Base-by-base conservation (phyloP, 1,140 invertebrate species). In the Cyclargus thomasi region DNA sequence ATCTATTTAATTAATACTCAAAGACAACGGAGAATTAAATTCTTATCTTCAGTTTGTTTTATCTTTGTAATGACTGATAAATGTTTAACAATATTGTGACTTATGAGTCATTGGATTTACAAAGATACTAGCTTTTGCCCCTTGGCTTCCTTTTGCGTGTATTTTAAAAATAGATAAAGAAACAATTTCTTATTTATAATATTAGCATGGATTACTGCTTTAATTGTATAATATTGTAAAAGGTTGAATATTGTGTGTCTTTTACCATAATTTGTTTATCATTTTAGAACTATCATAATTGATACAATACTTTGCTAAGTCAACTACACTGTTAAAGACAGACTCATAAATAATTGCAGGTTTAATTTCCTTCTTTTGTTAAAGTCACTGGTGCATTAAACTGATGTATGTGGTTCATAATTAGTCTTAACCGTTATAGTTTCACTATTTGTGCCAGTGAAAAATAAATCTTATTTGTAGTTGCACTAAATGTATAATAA, bases 11-110 rank as follows among this genome's bases (percentile, higher is more conserved):
- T 14, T 47, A 47, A 14, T 8, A 47, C 39, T 47, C 0, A 11
- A 22, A 59, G 53, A 55, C 53, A 5, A 55, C 8, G 7, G 17
- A 55, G 53, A 55, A 20, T 55, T 55, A 18, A 55, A 18, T 5
- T 20, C 53, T 55, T 10, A 55, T 55, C 18, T 8, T 5, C 2
- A 10, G 20, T 59, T 59, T 59, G 55, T 36, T 70, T 66, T 14
- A 17, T 62, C 35, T 23, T 47, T 47, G 39, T 47, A 47, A 47
- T 47, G 39, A 47, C 39, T 14, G 39, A 47, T 47, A 47, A 47
- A 7, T 29, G 29, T 29, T 16, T 14, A 47, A 47, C 39, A 8
- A 10, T 47, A 14, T 47, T 16, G 14, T 47, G 39, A 47, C 14
- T 47, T 16, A 8, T 47, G 39, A 47, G 39, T 47, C 39, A 47